A percentile compares a stretch with the other conserved stretches of the same genome.
Evolutionary conservation across 2,113 vertebrate species (phyloP).

Genomic region (Hyla sarda): DNA sequence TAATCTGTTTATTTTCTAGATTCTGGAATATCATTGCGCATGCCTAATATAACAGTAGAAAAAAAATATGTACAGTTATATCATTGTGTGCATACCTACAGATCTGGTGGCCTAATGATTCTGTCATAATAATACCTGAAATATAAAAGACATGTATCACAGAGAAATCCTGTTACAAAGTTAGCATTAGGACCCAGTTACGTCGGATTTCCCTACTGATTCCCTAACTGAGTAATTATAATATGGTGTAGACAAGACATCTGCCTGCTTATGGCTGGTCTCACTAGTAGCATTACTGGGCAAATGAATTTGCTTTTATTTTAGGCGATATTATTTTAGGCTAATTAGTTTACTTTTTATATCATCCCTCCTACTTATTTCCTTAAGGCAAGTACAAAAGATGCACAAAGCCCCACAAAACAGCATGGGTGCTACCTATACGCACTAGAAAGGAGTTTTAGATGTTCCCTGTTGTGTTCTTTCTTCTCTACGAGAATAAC

Average conservation of each 20-base stretch:
- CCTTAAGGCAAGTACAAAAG: neutral
- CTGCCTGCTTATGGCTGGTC: neutral
- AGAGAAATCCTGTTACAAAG: neutral
- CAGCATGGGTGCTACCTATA: neutral
- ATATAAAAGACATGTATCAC: neutral
- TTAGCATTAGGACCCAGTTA: no score
- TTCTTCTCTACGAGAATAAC: neutral
- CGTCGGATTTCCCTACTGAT: no score
- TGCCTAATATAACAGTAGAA: no score
- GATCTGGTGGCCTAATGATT: no score
- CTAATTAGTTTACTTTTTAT: neutral
- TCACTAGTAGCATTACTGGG: neutral
- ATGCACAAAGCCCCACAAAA: neutral
- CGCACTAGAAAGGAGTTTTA: neutral
- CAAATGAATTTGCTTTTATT: neutral
- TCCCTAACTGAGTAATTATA: neutral
- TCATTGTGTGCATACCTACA: neutral
- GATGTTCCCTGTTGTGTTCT: no score
- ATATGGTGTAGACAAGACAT: neutral
- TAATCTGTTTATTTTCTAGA: no score
- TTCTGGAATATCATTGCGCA: no score
- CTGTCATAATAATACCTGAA: no score
- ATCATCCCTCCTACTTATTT: neutral
- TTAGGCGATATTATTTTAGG: neutral
- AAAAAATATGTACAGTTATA: no score